These are phyloP conservation scores for Thera obeliscata DNA, from an alignment of 2,888 invertebrate species.

Conservation along the genomic window DNA sequence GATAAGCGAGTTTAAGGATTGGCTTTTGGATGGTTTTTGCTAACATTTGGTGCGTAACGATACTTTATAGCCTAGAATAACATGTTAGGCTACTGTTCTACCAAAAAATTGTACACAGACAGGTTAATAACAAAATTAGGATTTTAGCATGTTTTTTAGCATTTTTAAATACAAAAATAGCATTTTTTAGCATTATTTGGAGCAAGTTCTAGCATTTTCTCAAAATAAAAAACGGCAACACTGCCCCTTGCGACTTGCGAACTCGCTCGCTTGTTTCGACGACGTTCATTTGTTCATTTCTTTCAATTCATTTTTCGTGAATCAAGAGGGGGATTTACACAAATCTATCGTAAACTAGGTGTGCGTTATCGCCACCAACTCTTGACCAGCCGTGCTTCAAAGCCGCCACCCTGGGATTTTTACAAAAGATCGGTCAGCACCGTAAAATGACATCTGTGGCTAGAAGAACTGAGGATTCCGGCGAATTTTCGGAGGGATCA, in stretches of 20 bases:
- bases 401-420: constrained; percentile 76
- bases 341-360: constrained; percentile 54
- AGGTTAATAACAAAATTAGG: too few species aligned
- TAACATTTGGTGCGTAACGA: too few species aligned
- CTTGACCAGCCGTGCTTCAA: constrained; percentile 52
- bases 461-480: constrained; percentile 76
- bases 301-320: constrained; percentile 61
- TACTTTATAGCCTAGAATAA: too few species aligned
- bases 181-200: too few species aligned
- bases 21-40: too few species aligned
- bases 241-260: constrained; percentile 12
- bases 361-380: constrained; percentile 56
- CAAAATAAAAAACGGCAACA: too few species aligned
- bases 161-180: too few species aligned
- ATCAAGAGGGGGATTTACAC: constrained; percentile 66
- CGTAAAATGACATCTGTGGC: constrained; percentile 80
- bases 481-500: constrained; percentile 80
- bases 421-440: constrained; percentile 74
- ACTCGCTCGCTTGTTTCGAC: constrained; percentile 75
- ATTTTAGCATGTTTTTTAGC: too few species aligned
- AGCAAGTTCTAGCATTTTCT: too few species aligned
- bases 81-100: too few species aligned
- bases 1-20: too few species aligned
- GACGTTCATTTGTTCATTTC: constrained; percentile 60
- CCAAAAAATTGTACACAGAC: too few species aligned